Conservation (phyloP, 2,113 vertebrate species). For the Notothenia rossii region DNA sequence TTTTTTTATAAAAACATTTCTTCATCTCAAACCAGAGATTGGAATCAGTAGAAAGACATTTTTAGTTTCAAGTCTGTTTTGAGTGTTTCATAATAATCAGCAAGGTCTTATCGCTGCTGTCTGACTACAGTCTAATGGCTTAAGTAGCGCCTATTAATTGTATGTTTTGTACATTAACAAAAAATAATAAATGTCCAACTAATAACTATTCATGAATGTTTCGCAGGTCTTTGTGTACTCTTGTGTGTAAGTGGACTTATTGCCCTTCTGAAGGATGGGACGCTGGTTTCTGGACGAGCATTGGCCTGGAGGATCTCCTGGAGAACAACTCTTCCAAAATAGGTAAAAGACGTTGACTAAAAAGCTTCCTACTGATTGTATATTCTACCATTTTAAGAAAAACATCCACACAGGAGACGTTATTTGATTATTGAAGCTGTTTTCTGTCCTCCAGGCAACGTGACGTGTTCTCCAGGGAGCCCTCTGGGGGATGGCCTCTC, state of each 20-base stretch:
- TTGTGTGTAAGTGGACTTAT: conserved; percentile 97
- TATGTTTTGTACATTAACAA: too few relatives aligned
- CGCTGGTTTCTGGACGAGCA: conserved; percentile 89
- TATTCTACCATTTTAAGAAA: background rate
- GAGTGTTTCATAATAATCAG: too few relatives aligned
- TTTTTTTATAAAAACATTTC: too few relatives aligned
- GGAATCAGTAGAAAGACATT: too few relatives aligned
- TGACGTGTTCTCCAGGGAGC: conserved; percentile 88
- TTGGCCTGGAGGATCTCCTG: conserved; percentile 90
- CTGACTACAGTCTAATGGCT: too few relatives aligned
- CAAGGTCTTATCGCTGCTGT: too few relatives aligned
- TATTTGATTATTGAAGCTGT: background rate
- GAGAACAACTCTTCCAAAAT: conserved; percentile 92
- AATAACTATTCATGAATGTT: conserved; percentile 6
- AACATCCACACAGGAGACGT: background rate
- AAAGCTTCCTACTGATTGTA: background rate
- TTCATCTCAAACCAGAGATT: too few relatives aligned
- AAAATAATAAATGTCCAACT: too few relatives aligned
- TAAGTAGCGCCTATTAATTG: too few relatives aligned
- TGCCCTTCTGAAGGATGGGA: conserved; percentile 93
- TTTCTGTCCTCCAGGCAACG: conserved; percentile 83
- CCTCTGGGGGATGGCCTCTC: conserved; percentile 89
- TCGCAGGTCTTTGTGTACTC: conserved; percentile 92
- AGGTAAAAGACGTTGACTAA: conserved; percentile 78
- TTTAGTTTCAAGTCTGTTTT: too few relatives aligned